These are phyloP conservation scores for Myripristis murdjan DNA, from an alignment of 2,797 vertebrate genomes.

Conservation along the genomic window DNA sequence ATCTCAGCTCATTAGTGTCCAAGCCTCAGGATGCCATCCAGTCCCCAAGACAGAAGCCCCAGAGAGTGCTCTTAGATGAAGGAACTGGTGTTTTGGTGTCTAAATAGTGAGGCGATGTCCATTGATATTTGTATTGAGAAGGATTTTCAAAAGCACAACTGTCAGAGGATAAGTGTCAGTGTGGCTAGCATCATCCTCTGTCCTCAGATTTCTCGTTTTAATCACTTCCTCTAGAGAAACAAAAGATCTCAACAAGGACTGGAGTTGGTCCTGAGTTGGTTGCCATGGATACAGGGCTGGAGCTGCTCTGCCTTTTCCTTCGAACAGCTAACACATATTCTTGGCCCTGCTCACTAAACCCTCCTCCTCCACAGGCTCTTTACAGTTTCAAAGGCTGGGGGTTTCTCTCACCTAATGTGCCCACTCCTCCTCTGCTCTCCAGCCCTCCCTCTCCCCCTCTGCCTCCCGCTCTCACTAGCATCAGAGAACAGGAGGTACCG, in stretches of 20 bases:
- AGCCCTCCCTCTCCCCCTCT: slow-evolving; percentile 16
- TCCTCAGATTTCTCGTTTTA: slow-evolving; percentile 67
- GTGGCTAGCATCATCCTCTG: slow-evolving; percentile 45
- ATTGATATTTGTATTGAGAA: slow-evolving; percentile 65
- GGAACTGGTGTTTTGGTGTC: slow-evolving; percentile 54
- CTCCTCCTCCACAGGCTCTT: slow-evolving; percentile 54
- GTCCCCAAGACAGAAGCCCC: slow-evolving; percentile 58
- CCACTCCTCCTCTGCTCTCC: slow-evolving; percentile 52
- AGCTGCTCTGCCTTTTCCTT: slow-evolving; percentile 65
- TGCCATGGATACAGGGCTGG: slow-evolving; percentile 80
- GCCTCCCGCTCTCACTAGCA: slow-evolving; percentile 32
- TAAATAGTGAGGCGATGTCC: slow-evolving; percentile 58
- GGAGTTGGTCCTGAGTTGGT: slow-evolving; percentile 75
- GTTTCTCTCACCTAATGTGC: slow-evolving; percentile 53
- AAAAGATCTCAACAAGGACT: slow-evolving; percentile 71
- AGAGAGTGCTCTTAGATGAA: slow-evolving; percentile 61
- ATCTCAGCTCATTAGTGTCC: slow-evolving; percentile 79
- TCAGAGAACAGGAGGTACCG: slow-evolving; percentile 6
- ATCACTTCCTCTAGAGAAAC: slow-evolving; percentile 75
- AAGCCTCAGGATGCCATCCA: slow-evolving; percentile 70
- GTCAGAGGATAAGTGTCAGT: slow-evolving; percentile 59
- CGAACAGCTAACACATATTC: slow-evolving; percentile 57
- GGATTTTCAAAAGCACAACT: slow-evolving; percentile 59
- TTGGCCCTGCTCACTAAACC: slow-evolving; percentile 45
- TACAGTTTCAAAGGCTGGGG: slow-evolving; percentile 59